These are phyloP conservation scores for Calameuta filiformis DNA, from an alignment of 2,888 invertebrate species.

Conservation along the genomic window DNA sequence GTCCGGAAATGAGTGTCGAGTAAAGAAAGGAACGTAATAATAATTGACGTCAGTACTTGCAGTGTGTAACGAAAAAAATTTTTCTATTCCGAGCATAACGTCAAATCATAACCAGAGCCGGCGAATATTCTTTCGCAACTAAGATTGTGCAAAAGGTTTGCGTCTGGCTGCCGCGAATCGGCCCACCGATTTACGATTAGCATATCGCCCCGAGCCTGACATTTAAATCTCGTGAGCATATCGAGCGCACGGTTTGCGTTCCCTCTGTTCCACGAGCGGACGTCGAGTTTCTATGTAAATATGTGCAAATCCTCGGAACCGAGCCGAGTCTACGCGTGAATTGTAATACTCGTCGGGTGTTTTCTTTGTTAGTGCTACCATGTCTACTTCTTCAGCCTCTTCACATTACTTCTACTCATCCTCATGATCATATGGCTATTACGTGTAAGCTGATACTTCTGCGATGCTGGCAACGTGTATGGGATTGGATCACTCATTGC, in stretches of 20 bases:
- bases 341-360: neutral
- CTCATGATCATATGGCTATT: neutral
- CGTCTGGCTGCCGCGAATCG: neutral
- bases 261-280: neutral
- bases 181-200: slow-evolving; percentile 8
- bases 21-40: neutral
- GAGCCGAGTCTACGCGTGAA: neutral
- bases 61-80: neutral
- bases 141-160: slow-evolving; percentile 1
- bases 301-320: slow-evolving; percentile 22
- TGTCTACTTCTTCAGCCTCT: neutral
- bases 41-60: neutral
- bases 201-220: slow-evolving; percentile 8
- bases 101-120: neutral
- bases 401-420: neutral
- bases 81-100: neutral
- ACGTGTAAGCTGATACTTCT: neutral
- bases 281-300: slow-evolving; percentile 27
- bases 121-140: slow-evolving; percentile 2
- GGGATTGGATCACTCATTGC: no score
- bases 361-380: neutral
- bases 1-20: neutral
- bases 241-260: neutral
- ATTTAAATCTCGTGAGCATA: slow-evolving; percentile 8
- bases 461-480: no score